Percentiles rank a stretch among this genome's conserved stretches.
Evolutionary conservation across 2,797 vertebrate genomes (phyloP).

Genomic region (Poecilia gillii): DNA sequence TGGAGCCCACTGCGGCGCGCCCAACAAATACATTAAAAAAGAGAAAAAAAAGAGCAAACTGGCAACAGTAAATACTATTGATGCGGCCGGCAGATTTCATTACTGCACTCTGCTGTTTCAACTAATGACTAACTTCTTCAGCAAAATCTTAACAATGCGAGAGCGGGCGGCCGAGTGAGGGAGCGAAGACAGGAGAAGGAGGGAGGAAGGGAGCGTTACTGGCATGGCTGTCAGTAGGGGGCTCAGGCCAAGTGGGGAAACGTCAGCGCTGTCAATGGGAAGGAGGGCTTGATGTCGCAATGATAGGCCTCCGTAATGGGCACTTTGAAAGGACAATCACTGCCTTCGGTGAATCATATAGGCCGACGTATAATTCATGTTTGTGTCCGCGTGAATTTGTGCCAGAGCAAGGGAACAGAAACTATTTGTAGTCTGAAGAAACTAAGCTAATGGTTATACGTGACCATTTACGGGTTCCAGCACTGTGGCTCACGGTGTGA

Average conservation of each 20-base stretch:
- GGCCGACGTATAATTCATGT: slow-evolving; percentile 76
- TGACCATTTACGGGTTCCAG: slow-evolving; percentile 42
- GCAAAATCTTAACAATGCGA: slow-evolving; percentile 69
- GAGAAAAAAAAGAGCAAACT: slow-evolving; percentile 74
- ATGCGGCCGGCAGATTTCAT: slow-evolving; percentile 78
- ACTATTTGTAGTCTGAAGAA: slow-evolving; percentile 61
- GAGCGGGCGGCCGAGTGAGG: slow-evolving; percentile 40
- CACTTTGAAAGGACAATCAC: slow-evolving; percentile 78
- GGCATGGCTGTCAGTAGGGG: slow-evolving; percentile 76
- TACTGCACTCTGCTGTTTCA: slow-evolving; percentile 77
- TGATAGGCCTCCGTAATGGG: slow-evolving; percentile 82
- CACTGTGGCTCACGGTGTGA: slow-evolving; percentile 33
- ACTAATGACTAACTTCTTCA: slow-evolving; percentile 81
- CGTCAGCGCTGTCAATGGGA: slow-evolving; percentile 81
- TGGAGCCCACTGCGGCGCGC: slow-evolving; percentile 44
- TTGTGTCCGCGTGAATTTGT: slow-evolving; percentile 71
- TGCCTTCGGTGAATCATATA: slow-evolving; percentile 78
- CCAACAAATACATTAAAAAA: slow-evolving; percentile 66
- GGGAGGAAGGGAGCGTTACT: slow-evolving; percentile 51
- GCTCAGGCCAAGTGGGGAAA: slow-evolving; percentile 77
- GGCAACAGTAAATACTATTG: slow-evolving; percentile 80
- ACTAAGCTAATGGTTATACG: slow-evolving; percentile 55
- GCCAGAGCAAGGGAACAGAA: slow-evolving; percentile 66
- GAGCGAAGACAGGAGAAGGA: slow-evolving; percentile 29
- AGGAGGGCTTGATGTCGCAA: slow-evolving; percentile 82